phyloP scores from a whole-genome alignment of 2,113 vertebrate species.

The Spermophilus dauricus region DNA sequence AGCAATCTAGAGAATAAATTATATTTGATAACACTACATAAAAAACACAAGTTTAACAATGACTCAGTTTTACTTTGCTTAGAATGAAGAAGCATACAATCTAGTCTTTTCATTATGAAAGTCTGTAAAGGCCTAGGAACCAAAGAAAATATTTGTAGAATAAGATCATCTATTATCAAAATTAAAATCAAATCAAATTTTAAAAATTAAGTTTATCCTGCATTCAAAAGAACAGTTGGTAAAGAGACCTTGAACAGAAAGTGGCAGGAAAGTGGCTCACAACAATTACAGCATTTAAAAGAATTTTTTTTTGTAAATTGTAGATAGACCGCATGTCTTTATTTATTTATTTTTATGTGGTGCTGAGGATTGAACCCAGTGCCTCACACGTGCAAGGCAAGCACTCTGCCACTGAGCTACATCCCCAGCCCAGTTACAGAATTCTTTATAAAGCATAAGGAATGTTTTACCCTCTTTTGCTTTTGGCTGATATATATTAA shows the following conservation, averaged over 20 bases:
- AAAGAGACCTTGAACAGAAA: background rate
- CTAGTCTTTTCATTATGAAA: constrained; percentile 33
- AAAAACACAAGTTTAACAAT: constrained; percentile 23
- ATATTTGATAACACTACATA: background rate
- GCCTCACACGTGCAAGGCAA: too few species aligned
- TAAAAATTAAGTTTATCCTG: background rate
- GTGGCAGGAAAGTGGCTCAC: background rate
- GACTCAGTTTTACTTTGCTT: constrained; percentile 35
- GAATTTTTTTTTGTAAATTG: too few species aligned
- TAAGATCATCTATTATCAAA: background rate
- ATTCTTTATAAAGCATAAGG: background rate
- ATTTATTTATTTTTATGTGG: too few species aligned
- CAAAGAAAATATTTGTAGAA: constrained; percentile 19
- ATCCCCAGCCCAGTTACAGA: too few species aligned
- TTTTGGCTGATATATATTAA: background rate
- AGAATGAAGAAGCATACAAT: background rate
- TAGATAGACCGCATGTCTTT: too few species aligned
- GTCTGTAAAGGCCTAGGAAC: background rate
- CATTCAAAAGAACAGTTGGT: background rate
- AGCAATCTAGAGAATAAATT: constrained; percentile 22
- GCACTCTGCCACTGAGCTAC: too few species aligned
- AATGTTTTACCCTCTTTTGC: background rate
- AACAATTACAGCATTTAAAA: too few species aligned
- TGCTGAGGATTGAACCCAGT: too few species aligned
- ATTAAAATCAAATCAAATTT: background rate